Evolutionary conservation across 2,888 invertebrate genomes (phyloP).

Genomic region (Arge pagana): DNA sequence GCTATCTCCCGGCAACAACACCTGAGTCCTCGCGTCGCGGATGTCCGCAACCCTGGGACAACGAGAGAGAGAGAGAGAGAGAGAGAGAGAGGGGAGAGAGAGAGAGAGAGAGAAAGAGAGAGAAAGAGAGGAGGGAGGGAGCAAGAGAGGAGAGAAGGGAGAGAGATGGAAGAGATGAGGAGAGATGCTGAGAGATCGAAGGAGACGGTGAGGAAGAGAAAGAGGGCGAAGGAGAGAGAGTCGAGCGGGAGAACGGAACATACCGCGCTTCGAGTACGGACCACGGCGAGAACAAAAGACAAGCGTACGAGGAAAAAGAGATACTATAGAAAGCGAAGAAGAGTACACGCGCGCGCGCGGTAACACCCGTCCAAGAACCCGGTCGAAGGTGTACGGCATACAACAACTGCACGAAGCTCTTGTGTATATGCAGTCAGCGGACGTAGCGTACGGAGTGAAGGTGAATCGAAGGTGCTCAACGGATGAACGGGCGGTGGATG

Average conservation of each 20-base stretch:
- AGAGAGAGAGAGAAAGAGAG: constrained; percentile 15
- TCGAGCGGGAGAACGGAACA: constrained; percentile 3
- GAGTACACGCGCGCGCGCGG: too few species aligned
- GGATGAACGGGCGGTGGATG: constrained; percentile 22
- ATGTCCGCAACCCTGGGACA: constrained; percentile 11
- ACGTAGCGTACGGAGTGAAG: constrained; percentile 16
- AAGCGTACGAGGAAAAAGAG: not conserved
- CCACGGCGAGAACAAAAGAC: not conserved
- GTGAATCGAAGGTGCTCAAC: constrained; percentile 25
- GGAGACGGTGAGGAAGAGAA: constrained; percentile 29
- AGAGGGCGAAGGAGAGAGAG: constrained; percentile 28
- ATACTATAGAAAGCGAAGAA: too few species aligned
- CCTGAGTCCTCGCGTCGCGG: constrained; percentile 41
- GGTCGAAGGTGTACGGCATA: too few species aligned
- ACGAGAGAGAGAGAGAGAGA: constrained; percentile 25
- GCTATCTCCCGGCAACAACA: constrained; percentile 53
- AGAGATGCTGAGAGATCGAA: constrained; percentile 25
- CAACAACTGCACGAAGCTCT: too few species aligned
- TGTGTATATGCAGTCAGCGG: too few species aligned
- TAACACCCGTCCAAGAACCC: too few species aligned
- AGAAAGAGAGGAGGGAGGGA: not conserved
- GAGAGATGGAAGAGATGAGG: constrained; percentile 8
- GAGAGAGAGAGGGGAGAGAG: constrained; percentile 31
- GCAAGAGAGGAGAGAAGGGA: not conserved
- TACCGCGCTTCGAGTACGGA: not conserved